Conservation (phyloP, 2,888 invertebrate genomes). For the Meghimatium bilineatum region DNA sequence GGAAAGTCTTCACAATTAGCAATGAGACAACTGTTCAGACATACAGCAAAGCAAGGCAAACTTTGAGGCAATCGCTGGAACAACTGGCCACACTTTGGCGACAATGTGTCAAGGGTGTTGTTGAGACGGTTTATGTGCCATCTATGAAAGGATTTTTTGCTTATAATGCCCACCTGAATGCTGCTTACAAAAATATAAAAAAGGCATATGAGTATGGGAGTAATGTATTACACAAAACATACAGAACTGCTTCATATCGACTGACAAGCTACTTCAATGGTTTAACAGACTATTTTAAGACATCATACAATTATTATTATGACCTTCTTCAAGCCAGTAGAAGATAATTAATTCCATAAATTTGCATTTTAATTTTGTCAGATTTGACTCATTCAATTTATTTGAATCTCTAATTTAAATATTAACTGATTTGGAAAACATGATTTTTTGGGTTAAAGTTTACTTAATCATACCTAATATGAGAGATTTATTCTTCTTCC, state of each 20-base stretch:
- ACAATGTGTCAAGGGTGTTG: slow-evolving; percentile 45
- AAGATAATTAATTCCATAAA: not conserved
- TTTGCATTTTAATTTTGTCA: no score
- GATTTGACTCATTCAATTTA: no score
- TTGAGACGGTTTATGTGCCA: slow-evolving; percentile 51
- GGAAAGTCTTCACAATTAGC: slow-evolving; percentile 45
- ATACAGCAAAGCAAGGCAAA: slow-evolving; percentile 39
- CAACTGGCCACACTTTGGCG: slow-evolving; percentile 53
- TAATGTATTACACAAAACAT: slow-evolving; percentile 20
- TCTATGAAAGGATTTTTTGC: slow-evolving; percentile 39
- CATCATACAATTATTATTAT: slow-evolving; percentile 37
- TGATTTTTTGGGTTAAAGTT: no score
- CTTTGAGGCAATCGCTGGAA: slow-evolving; percentile 49
- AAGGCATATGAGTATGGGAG: slow-evolving; percentile 54
- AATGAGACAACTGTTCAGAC: slow-evolving; percentile 42
- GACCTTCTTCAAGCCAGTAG: slow-evolving; percentile 23
- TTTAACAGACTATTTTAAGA: slow-evolving; percentile 21
- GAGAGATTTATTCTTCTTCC: no score
- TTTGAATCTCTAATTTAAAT: no score
- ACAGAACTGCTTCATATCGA: slow-evolving; percentile 5
- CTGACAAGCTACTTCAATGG: slow-evolving; percentile 17
- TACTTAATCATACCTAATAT: no score
- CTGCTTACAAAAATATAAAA: slow-evolving; percentile 51
- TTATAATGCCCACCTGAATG: slow-evolving; percentile 44
- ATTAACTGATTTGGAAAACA: no score